Evolutionary conservation across 2,113 vertebrate genomes (phyloP).

Genomic region (Gadus macrocephalus): DNA sequence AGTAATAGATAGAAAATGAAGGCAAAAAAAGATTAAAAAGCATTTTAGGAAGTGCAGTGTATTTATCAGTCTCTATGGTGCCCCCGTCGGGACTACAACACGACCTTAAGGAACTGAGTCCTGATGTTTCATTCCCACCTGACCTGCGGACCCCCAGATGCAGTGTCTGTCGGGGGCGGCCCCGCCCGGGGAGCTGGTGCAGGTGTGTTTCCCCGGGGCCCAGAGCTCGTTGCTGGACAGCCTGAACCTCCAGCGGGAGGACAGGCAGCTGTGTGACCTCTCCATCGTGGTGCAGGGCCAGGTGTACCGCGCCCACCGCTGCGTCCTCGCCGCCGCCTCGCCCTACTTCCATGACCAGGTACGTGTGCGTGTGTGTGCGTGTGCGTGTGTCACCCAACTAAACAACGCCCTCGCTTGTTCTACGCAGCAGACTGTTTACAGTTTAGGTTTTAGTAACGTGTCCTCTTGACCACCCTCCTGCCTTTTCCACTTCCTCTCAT

Average conservation of each 20-base stretch:
- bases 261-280: constrained; percentile 81
- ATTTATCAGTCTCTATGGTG: too few species aligned
- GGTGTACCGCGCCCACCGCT: constrained; percentile 79
- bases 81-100: too few species aligned
- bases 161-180: constrained; percentile 41
- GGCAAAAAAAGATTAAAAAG: too few species aligned
- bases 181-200: constrained; percentile 64
- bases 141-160: constrained; percentile 37
- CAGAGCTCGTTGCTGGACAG: constrained; percentile 81
- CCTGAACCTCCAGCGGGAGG: constrained; percentile 84
- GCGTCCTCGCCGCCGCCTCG: constrained; percentile 79
- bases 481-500: too few species aligned
- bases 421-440: background rate
- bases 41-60: too few species aligned
- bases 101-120: too few species aligned
- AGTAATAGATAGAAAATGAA: too few species aligned
- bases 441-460: background rate
- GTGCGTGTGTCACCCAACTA: background rate
- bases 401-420: background rate
- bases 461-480: too few species aligned
- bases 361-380: background rate
- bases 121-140: too few species aligned
- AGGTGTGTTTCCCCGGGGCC: constrained; percentile 84
- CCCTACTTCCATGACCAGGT: constrained; percentile 86
- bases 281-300: constrained; percentile 81